phyloP scores from a whole-genome alignment of 2,797 vertebrate genomes.

The Spheniscus humboldti region DNA sequence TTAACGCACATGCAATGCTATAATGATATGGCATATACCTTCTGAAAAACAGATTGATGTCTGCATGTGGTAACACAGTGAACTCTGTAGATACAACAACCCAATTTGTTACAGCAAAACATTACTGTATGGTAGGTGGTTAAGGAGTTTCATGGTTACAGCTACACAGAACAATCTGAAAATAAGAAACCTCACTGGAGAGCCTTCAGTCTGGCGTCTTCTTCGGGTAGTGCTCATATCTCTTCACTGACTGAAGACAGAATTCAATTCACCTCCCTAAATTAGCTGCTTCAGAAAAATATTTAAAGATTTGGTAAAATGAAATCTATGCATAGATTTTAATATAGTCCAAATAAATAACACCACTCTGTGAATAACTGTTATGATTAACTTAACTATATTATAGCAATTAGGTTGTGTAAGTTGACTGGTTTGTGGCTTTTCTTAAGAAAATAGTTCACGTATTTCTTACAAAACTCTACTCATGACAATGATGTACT shows the following conservation, averaged over 20 bases:
- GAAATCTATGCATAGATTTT: not conserved
- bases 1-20: not conserved
- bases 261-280: not conserved
- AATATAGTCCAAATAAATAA: not conserved
- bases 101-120: not conserved
- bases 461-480: not conserved
- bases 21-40: not conserved
- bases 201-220: not conserved
- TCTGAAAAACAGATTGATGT: not conserved
- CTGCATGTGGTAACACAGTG: not conserved
- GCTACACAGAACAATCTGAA: not conserved
- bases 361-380: not conserved
- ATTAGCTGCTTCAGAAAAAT: not conserved
- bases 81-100: not conserved
- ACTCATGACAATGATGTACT: not conserved
- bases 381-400: not conserved
- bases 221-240: not conserved
- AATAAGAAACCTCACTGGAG: not conserved
- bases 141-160: not conserved
- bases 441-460: not conserved
- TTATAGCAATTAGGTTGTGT: not conserved
- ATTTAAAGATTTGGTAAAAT: not conserved
- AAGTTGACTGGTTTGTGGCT: not conserved
- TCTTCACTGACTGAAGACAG: not conserved
- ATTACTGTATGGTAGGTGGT: not conserved